Evolutionary conservation across 2,888 invertebrate genomes (phyloP).

Genomic region (Notocelia uddmanniana): DNA sequence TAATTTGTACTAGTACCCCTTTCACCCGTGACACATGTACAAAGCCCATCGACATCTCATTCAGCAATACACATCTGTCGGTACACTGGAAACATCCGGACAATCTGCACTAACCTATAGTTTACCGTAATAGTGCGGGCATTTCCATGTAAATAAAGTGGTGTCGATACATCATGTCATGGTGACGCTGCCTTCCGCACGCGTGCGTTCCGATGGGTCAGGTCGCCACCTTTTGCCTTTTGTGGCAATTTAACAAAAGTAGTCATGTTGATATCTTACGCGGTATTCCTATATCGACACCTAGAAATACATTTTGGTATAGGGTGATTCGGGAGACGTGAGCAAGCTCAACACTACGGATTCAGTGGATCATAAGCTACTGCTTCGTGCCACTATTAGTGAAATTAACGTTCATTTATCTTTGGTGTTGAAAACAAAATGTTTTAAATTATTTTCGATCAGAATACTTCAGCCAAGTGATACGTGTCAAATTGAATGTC

Average conservation of each 20-base stretch:
- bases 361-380: too few species aligned
- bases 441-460: too few species aligned
- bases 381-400: too few species aligned
- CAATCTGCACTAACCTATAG: slow-evolving; percentile 24
- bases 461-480: too few species aligned
- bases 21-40: slow-evolving; percentile 24
- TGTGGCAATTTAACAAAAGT: background rate
- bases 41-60: slow-evolving; percentile 33
- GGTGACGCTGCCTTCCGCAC: slow-evolving; percentile 6
- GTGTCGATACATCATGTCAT: slow-evolving; percentile 14
- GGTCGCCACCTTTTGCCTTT: background rate
- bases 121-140: background rate
- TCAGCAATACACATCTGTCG: slow-evolving; percentile 35
- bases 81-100: slow-evolving; percentile 11
- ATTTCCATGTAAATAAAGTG: slow-evolving; percentile 26
- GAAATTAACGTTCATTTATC: too few species aligned
- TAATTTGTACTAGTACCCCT: slow-evolving; percentile 34
- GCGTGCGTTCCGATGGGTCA: background rate
- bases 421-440: too few species aligned
- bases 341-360: too few species aligned
- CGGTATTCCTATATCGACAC: background rate
- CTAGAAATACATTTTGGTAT: background rate
- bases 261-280: background rate
- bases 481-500: too few species aligned
- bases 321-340: too few species aligned